A percentile compares a stretch with the other conserved stretches of the same genome.
Evolutionary conservation across 2,888 invertebrate genomes (phyloP).

Genomic region (Xestia ashworthii): DNA sequence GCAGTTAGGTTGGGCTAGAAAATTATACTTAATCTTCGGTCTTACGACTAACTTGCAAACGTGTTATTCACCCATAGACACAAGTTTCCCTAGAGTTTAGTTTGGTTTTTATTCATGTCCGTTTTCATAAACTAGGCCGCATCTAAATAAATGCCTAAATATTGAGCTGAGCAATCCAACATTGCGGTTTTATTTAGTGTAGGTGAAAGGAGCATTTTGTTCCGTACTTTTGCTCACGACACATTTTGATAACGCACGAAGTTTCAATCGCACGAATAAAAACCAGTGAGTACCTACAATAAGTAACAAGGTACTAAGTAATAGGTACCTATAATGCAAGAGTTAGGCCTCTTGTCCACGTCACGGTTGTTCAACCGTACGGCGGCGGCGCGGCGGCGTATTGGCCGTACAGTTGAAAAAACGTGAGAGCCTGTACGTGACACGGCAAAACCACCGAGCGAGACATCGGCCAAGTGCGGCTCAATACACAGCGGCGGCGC

Average conservation of each 20-base stretch:
- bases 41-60: neutral
- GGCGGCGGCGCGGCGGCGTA: no score
- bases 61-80: neutral
- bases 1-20: neutral
- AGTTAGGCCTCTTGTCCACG: no score
- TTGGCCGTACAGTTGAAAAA: no score
- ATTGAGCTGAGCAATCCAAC: neutral
- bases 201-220: neutral
- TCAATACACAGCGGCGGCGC: no score
- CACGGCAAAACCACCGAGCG: no score
- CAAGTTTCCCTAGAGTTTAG: no score
- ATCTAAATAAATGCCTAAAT: neutral
- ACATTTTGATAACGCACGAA: neutral
- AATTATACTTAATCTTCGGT: neutral
- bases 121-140: neutral
- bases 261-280: neutral
- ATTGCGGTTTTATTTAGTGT: neutral
- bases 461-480: no score
- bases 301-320: neutral
- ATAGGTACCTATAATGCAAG: slow-evolving; percentile 36
- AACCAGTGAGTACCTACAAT: neutral
- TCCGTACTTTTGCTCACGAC: neutral
- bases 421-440: no score
- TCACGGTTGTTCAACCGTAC: no score
- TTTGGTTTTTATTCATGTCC: neutral